Evolutionary conservation across 2,113 vertebrate species (phyloP).

Genomic region (Pachyramphus minor): DNA sequence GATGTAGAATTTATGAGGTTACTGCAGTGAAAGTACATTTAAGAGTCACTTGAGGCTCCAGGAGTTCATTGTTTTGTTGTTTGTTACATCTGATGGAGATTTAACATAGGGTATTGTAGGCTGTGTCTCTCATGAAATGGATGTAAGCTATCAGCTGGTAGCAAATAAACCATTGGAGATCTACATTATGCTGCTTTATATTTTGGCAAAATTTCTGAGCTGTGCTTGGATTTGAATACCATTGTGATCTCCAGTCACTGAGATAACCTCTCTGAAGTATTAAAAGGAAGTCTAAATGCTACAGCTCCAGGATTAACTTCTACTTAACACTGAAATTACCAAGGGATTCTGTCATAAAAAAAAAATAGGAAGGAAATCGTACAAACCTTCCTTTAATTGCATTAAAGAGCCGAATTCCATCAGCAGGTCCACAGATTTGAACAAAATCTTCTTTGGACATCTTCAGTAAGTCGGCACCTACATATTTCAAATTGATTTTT

Average conservation of each 20-base stretch:
- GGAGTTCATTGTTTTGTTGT: neutral
- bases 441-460: conserved; percentile 92
- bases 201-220: neutral
- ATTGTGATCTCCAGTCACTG: neutral
- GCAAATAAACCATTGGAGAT: neutral
- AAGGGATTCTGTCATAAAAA: neutral
- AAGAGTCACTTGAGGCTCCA: neutral
- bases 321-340: neutral
- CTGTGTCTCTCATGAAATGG: neutral
- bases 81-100: neutral
- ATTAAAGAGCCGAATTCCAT: conserved; percentile 94
- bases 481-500: conserved; percentile 38
- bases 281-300: neutral
- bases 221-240: neutral
- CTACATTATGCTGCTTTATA: neutral
- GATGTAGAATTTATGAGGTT: neutral
- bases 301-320: neutral
- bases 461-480: conserved; percentile 91
- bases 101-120: neutral
- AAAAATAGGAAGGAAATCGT: neutral
- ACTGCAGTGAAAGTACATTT: neutral
- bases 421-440: conserved; percentile 93
- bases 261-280: neutral
- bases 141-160: neutral
- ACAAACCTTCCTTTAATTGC: conserved; percentile 92